phyloP scores from a whole-genome alignment of 1,140 invertebrate genomes.

The Helicorthomorpha holstii region DNA sequence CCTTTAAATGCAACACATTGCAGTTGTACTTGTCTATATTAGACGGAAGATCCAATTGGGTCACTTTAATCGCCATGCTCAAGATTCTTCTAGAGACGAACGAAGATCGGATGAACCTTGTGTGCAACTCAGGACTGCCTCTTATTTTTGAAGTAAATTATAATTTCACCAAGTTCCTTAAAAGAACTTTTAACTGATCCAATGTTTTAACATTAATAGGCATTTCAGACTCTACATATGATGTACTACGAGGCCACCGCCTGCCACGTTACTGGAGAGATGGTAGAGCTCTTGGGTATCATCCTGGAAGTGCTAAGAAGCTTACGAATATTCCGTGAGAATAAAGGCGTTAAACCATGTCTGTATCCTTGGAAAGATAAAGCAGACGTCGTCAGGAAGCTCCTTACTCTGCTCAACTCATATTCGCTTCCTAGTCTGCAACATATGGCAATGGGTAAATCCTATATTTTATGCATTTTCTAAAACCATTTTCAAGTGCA shows the following conservation, averaged over 20 bases:
- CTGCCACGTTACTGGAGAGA: constrained; percentile 64
- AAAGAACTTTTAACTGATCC: not conserved
- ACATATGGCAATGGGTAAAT: constrained; percentile 50
- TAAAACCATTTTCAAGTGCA: constrained; percentile 6
- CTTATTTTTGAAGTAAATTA: constrained; percentile 60
- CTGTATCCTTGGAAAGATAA: constrained; percentile 49
- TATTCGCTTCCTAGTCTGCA: constrained; percentile 75
- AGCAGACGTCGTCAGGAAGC: constrained; percentile 60
- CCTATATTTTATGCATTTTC: constrained; percentile 4
- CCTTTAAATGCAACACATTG: constrained; percentile 62
- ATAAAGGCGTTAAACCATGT: constrained; percentile 20
- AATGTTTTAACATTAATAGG: constrained; percentile 29
- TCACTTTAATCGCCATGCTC: constrained; percentile 71
- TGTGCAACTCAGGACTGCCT: constrained; percentile 70
- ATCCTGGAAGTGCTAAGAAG: constrained; percentile 51
- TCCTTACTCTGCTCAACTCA: constrained; percentile 72
- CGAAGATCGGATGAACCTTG: constrained; percentile 70
- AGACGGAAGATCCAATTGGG: constrained; percentile 68
- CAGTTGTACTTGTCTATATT: constrained; percentile 60
- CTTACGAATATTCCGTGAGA: constrained; percentile 31
- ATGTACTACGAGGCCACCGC: constrained; percentile 88
- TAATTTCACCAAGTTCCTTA: not conserved
- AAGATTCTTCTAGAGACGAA: constrained; percentile 68
- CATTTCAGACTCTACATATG: constrained; percentile 72
- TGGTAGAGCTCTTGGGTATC: constrained; percentile 63